phyloP scores from a whole-genome alignment of 2,797 vertebrate species.

The Picus viridis region DNA sequence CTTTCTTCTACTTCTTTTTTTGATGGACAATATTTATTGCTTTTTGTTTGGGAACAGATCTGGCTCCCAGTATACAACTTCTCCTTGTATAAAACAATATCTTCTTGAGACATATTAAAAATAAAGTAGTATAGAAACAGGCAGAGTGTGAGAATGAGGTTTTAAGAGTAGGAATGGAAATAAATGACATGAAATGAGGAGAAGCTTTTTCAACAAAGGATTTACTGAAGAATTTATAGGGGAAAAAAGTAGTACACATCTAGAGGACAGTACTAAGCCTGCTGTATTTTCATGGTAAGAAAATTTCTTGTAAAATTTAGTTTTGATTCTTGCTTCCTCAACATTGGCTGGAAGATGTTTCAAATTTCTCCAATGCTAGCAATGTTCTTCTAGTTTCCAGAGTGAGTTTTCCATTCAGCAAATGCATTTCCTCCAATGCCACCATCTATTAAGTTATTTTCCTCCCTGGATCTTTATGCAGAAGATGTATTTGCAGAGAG shows the following conservation, averaged over 20 bases:
- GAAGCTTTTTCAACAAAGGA: not conserved
- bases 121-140: not conserved
- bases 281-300: not conserved
- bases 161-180: not conserved
- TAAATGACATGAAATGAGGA: accelerated
- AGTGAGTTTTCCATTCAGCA: not conserved
- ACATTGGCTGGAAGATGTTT: not conserved
- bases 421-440: not conserved
- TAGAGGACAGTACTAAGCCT: not conserved
- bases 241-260: not conserved
- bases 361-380: not conserved
- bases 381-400: not conserved
- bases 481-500: not conserved
- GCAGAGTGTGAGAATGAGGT: not conserved
- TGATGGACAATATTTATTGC: not conserved
- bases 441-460: not conserved
- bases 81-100: not conserved
- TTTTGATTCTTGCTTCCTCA: not conserved
- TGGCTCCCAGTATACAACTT: not conserved
- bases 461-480: accelerated
- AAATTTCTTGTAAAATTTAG: not conserved
- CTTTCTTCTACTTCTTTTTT: not conserved
- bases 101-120: not conserved
- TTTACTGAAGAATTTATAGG: not conserved
- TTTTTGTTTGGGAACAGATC: not conserved